Conservation (phyloP, 2,888 invertebrate genomes). For the Salpingus planirostris region DNA sequence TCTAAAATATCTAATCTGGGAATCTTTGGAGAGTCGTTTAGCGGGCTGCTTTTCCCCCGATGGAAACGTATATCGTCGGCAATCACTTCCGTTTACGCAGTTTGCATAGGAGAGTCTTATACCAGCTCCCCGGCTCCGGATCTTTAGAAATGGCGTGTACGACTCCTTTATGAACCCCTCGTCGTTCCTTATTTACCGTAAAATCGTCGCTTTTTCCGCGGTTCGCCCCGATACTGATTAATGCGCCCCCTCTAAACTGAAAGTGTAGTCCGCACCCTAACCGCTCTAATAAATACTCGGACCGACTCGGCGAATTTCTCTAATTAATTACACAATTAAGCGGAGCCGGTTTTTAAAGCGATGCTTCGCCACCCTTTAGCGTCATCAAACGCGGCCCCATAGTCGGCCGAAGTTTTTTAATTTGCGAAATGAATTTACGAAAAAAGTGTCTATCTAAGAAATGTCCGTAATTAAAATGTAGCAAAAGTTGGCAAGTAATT, state of each 20-base stretch:
- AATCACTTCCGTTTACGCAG: conserved; percentile 34
- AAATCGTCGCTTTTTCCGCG: conserved; percentile 22
- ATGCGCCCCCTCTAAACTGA: conserved; percentile 23
- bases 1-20: conserved; percentile 39
- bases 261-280: too few relatives aligned
- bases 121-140: conserved; percentile 15
- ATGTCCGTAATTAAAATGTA: conserved; percentile 24
- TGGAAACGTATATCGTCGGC: conserved; percentile 30
- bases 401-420: conserved; percentile 11
- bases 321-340: conserved; percentile 24
- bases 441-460: conserved; percentile 24
- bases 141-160: conserved; percentile 14
- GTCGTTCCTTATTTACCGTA: conserved; percentile 12
- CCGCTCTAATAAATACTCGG: too few relatives aligned
- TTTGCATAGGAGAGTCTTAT: conserved; percentile 22
- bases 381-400: conserved; percentile 1
- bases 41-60: conserved; percentile 26
- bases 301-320: conserved; percentile 23
- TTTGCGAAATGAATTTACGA: conserved; percentile 16
- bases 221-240: conserved; percentile 26
- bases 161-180: conserved; percentile 3
- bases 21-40: conserved; percentile 39
- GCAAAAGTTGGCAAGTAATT: conserved; percentile 25
- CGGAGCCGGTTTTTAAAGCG: too few relatives aligned
- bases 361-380: conserved; percentile 3